A percentile compares a stretch with the other conserved stretches of the same genome.
These are phyloP conservation scores for Onychostoma macrolepis DNA, from an alignment of 2,113 vertebrate genomes.

Conservation along the genomic window DNA sequence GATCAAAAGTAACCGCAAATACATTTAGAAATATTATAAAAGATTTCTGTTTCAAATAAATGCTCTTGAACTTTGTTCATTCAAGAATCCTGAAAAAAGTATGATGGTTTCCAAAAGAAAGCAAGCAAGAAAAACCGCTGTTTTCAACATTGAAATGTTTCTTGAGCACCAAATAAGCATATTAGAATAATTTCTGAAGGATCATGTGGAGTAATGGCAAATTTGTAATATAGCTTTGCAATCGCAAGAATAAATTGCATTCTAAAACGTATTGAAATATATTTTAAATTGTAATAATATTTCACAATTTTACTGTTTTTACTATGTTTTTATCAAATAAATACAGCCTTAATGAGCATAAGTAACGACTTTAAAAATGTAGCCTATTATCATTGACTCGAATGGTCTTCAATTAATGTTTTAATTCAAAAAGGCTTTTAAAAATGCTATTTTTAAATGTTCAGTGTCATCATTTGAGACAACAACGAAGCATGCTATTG, in stretches of 20 bases:
- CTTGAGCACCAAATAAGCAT: not conserved
- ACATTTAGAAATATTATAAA: not conserved
- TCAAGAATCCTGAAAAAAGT: not conserved
- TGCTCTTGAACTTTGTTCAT: not conserved
- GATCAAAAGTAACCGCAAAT: no score
- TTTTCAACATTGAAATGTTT: not conserved
- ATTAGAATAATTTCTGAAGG: not conserved
- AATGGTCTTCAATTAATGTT: not conserved
- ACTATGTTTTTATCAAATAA: not conserved
- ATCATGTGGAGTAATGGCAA: not conserved
- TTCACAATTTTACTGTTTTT: not conserved
- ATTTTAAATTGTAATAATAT: not conserved
- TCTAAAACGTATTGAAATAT: not conserved
- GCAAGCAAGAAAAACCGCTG: no score
- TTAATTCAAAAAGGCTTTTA: not conserved
- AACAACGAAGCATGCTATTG: not conserved
- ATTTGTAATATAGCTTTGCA: not conserved
- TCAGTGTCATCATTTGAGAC: not conserved
- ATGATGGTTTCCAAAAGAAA: not conserved
- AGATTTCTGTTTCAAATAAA: not conserved
- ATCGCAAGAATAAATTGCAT: not conserved
- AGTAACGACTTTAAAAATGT: not conserved
- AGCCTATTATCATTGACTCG: not conserved
- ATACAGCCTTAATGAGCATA: not conserved
- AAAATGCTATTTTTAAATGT: not conserved